phyloP scores from a whole-genome alignment of 2,113 vertebrate species.

The Aplodontia rufa region DNA sequence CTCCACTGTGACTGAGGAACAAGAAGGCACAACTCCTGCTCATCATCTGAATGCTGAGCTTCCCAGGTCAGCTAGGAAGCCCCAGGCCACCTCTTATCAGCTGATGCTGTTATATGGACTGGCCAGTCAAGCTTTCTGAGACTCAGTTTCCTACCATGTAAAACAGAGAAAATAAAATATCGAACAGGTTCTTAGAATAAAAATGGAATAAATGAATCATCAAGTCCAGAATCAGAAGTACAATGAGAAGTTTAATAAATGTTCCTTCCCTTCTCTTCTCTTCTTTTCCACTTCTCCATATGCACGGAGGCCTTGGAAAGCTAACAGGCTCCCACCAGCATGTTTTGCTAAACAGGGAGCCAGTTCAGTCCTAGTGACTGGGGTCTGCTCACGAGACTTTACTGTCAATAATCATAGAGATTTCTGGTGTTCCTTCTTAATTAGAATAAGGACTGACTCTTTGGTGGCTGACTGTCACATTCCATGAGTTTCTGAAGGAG shows the following conservation, averaged over 20 bases:
- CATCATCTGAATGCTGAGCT: background rate
- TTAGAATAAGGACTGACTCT: background rate
- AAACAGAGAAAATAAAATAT: background rate
- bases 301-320: background rate
- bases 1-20: background rate
- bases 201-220: background rate
- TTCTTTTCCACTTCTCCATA: background rate
- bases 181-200: background rate
- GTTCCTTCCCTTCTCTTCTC: background rate
- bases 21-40: background rate
- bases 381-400: background rate
- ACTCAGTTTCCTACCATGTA: background rate
- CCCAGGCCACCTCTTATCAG: background rate
- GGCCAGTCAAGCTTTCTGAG: background rate
- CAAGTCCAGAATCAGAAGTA: background rate
- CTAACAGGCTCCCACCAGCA: background rate
- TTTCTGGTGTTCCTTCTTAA: background rate
- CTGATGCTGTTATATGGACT: background rate
- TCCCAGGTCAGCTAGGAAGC: background rate
- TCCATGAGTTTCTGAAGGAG: background rate
- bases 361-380: background rate
- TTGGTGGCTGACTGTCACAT: background rate
- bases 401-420: background rate
- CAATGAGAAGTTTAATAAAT: background rate
- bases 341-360: slow-evolving; percentile 6